These are phyloP conservation scores for Lepidurus packardi DNA, from an alignment of 1,140 invertebrate genomes.

Conservation along the genomic window DNA sequence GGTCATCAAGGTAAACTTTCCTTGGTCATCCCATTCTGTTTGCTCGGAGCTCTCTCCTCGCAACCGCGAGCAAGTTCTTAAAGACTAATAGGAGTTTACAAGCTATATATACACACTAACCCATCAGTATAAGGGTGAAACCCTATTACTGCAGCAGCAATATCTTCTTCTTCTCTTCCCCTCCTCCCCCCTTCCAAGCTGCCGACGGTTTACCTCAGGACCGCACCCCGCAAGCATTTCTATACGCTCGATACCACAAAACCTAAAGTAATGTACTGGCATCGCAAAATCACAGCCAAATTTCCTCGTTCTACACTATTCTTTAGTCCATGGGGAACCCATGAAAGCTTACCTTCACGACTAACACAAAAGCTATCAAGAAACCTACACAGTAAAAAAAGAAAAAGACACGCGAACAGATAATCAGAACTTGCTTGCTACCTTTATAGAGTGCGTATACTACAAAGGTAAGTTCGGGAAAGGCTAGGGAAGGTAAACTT, in stretches of 20 bases:
- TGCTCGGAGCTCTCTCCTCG: neutral
- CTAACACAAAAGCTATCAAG: too few relatives aligned
- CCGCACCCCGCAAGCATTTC: neutral
- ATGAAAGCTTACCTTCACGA: too few relatives aligned
- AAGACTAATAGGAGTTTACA: constrained; percentile 19
- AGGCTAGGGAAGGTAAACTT: neutral
- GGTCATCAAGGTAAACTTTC: constrained; percentile 13
- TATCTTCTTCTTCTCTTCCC: neutral
- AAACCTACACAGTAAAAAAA: too few relatives aligned
- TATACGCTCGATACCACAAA: too few relatives aligned
- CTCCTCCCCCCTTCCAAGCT: neutral
- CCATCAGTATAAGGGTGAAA: neutral
- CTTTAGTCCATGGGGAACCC: too few relatives aligned
- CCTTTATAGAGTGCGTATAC: too few relatives aligned
- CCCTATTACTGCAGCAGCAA: neutral
- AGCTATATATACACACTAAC: constrained; percentile 13
- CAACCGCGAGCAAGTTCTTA: neutral
- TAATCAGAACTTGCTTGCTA: too few relatives aligned
- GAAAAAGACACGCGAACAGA: too few relatives aligned
- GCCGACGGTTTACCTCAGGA: neutral
- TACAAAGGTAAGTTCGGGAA: neutral
- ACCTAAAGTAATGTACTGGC: too few relatives aligned
- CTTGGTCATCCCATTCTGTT: neutral
- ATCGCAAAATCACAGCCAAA: too few relatives aligned
- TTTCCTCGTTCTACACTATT: too few relatives aligned